Conservation (phyloP, 2,797 vertebrate genomes). For the Urosaurus nigricauda region DNA sequence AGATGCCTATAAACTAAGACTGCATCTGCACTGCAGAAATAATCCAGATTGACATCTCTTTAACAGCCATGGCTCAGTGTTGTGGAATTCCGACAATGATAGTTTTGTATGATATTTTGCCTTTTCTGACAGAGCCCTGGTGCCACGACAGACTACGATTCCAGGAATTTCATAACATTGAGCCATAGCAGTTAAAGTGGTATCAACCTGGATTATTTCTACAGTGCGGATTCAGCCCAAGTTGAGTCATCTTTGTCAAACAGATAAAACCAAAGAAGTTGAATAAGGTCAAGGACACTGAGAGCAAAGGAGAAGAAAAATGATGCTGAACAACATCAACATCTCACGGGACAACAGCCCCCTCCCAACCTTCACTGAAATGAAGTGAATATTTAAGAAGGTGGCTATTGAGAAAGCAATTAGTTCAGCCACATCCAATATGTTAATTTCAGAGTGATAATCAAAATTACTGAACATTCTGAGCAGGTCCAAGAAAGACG, state of each 20-base stretch:
- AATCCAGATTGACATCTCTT: too few species aligned
- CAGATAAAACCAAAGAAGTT: background rate
- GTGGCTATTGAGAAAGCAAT: background rate
- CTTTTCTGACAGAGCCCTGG: too few species aligned
- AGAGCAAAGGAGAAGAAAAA: background rate
- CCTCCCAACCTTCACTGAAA: background rate
- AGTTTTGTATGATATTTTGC: too few species aligned
- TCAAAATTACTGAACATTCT: background rate
- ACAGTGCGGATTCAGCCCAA: too few species aligned
- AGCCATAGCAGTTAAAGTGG: too few species aligned
- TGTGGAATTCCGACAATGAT: too few species aligned
- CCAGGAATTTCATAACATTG: too few species aligned
- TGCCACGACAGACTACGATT: too few species aligned
- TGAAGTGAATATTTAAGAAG: background rate
- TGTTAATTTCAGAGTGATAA: slow-evolving; percentile 5
- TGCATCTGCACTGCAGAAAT: too few species aligned
- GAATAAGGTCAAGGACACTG: background rate
- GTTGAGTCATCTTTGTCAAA: background rate
- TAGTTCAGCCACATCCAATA: background rate
- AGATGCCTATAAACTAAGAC: too few species aligned
- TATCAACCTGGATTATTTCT: too few species aligned
- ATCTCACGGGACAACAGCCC: background rate
- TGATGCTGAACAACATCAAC: background rate
- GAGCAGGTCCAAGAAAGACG: background rate
- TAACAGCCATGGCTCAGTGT: too few species aligned